Evolutionary conservation across 2,888 invertebrate species (phyloP).

Genomic region (Drosophila merina): DNA sequence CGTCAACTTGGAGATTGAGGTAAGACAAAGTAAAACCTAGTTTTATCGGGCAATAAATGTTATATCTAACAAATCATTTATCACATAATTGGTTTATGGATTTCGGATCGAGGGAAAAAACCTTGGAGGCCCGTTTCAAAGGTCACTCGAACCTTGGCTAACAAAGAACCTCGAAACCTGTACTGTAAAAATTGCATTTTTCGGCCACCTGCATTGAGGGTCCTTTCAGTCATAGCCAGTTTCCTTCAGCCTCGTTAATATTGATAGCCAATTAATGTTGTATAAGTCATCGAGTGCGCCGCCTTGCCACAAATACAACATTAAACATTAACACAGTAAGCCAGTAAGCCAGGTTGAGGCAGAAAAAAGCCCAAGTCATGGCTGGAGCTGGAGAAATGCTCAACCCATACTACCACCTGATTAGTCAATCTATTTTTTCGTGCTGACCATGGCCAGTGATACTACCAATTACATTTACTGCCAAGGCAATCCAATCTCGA

Average conservation of each 20-base stretch:
- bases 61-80: neutral
- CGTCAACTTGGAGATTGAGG: neutral
- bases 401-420: neutral
- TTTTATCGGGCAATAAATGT: neutral
- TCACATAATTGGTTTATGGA: constrained; percentile 1
- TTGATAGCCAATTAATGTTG: constrained; percentile 46
- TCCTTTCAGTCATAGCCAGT: neutral
- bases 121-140: neutral
- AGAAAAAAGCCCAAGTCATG: neutral
- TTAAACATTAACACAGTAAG: neutral
- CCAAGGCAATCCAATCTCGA: neutral
- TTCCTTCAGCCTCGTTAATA: constrained; percentile 39
- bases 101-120: neutral
- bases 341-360: too few species aligned
- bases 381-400: neutral
- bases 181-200: neutral
- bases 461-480: neutral
- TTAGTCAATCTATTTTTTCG: neutral
- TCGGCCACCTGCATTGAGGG: constrained; percentile 27
- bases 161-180: neutral
- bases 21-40: neutral
- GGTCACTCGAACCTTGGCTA: neutral
- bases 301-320: constrained; percentile 11
- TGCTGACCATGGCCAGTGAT: neutral
- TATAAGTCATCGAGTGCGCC: constrained; percentile 21